phyloP scores from a whole-genome alignment of 1,140 invertebrate species.

The Psix sp. region DNA sequence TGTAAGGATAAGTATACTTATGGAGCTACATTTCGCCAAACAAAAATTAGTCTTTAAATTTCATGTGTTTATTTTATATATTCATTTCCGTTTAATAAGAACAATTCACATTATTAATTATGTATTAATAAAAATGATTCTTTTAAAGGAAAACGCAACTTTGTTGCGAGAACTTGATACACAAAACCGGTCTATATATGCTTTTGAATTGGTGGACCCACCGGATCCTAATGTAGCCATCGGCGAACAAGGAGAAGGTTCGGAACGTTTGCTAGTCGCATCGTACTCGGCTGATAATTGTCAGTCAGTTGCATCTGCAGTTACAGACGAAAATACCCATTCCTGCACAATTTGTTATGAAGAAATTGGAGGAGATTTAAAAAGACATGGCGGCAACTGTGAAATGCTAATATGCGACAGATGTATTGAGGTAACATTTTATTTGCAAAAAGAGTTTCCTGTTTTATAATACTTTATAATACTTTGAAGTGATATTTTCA shows the following conservation, averaged over 20 bases:
- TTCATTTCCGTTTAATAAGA: too few species aligned
- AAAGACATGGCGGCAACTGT: slow-evolving; percentile 79
- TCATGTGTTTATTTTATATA: too few species aligned
- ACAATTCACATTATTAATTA: too few species aligned
- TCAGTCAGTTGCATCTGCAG: slow-evolving; percentile 58
- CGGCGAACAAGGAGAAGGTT: slow-evolving; percentile 51
- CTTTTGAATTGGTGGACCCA: slow-evolving; percentile 76
- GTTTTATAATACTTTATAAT: slow-evolving; percentile 7
- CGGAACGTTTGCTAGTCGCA: slow-evolving; percentile 55
- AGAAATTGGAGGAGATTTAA: slow-evolving; percentile 79
- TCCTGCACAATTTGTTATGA: slow-evolving; percentile 82
- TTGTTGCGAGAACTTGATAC: slow-evolving; percentile 79
- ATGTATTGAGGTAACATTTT: slow-evolving; percentile 79
- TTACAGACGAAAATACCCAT: slow-evolving; percentile 61
- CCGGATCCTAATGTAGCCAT: slow-evolving; percentile 65
- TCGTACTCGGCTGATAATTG: slow-evolving; percentile 61
- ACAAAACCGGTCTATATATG: slow-evolving; percentile 78
- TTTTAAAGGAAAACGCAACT: slow-evolving; percentile 79
- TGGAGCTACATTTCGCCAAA: slow-evolving; percentile 73
- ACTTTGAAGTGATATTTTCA: not conserved
- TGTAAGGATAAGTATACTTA: slow-evolving; percentile 67
- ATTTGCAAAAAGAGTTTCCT: slow-evolving; percentile 1
- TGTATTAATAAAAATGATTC: too few species aligned
- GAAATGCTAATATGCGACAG: slow-evolving; percentile 79
- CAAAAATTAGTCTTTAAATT: slow-evolving; percentile 49